Percentiles rank a stretch among this genome's conserved stretches.
Conservation (phyloP, 2,888 invertebrate genomes). For the Dynastes grantii region DNA sequence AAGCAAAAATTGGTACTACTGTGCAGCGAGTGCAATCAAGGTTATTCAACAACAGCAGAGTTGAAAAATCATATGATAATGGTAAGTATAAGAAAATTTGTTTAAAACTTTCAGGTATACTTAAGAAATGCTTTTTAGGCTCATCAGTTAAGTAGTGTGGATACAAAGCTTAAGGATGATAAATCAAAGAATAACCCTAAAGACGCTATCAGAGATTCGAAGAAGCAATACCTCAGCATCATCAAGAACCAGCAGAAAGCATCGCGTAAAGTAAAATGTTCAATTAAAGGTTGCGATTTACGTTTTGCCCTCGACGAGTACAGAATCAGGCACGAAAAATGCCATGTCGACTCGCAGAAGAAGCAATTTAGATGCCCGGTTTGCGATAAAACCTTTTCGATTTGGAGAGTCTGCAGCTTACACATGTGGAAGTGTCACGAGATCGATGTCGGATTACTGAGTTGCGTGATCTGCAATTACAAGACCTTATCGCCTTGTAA, state of each 20-base stretch:
- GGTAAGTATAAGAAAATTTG: constrained; percentile 60
- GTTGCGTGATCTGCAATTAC: constrained; percentile 75
- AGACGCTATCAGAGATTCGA: constrained; percentile 20
- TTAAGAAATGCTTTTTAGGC: constrained; percentile 49
- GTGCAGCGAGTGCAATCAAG: constrained; percentile 72
- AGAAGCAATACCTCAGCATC: constrained; percentile 51
- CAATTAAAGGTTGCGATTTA: constrained; percentile 72
- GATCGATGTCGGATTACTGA: constrained; percentile 75
- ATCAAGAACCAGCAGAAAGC: constrained; percentile 62
- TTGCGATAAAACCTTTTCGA: constrained; percentile 72
- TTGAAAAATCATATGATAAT: constrained; percentile 73
- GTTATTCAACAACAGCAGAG: constrained; percentile 70
- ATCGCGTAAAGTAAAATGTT: constrained; percentile 68
- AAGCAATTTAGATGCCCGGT: constrained; percentile 73
- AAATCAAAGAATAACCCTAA: constrained; percentile 46
- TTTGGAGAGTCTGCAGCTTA: constrained; percentile 79
- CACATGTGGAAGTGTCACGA: constrained; percentile 82
- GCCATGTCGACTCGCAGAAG: constrained; percentile 69
- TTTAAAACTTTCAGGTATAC: no score
- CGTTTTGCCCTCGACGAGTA: constrained; percentile 71
- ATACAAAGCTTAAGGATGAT: constrained; percentile 45
- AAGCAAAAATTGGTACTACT: constrained; percentile 67
- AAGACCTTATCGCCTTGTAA: constrained; percentile 73
- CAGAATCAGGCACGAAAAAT: constrained; percentile 72
- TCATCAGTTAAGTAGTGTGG: constrained; percentile 55